Base-by-base conservation (phyloP, 1,140 invertebrate genomes). In the Pogonognathellus flavescens region DNA sequence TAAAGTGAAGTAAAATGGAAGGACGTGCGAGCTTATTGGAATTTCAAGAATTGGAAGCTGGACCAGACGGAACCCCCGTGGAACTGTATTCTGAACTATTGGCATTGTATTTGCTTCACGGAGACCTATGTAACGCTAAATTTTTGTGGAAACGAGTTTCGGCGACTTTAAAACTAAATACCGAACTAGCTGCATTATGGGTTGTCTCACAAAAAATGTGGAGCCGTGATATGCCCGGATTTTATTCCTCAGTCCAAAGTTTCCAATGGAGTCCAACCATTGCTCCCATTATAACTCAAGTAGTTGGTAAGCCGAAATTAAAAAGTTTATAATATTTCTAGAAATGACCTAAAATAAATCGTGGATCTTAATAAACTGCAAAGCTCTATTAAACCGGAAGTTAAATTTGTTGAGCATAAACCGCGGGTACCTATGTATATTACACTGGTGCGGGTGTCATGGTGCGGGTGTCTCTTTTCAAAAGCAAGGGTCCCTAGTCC, bases 101-200 rank as follows among this genome's bases (percentile, higher is more conserved):
- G 1, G 85, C 88, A 3, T 59, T 25, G 1, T 88, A 88, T 55
- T 49, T 88, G 18, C 82, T 86, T 6, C 2, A 85, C 41, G 85
- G 72, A 53, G 85, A 87, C 22, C 55, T 88, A 5, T 95, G 95
- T 89, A 95, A 95, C 93, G 96, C 96, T 6, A 98, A 97, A 91
- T 96, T 95, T 91, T 91, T 97, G 88, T 98, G 96, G 96, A 97
- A 97, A 91, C 93, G 96, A 90, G 97, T 97, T 88, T 96, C 96
- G 20, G 88, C 90, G 57, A 92, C 90, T 89, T 90, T 95, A 11
- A 97, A 96, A 91, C 91, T 90, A 80, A 93, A 93, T 90, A 90
- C 94, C 50, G 96, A 97, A 92, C 91, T 97, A 86, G 90, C 89
- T 55, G 92, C 93, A 76, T 94, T 97, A 84, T 98, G 96, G 96